A percentile compares a stretch with the other conserved stretches of the same genome.
These are phyloP conservation scores for Muraenolepis orangiensis DNA, from an alignment of 2,797 vertebrate genomes.

Conservation along the genomic window DNA sequence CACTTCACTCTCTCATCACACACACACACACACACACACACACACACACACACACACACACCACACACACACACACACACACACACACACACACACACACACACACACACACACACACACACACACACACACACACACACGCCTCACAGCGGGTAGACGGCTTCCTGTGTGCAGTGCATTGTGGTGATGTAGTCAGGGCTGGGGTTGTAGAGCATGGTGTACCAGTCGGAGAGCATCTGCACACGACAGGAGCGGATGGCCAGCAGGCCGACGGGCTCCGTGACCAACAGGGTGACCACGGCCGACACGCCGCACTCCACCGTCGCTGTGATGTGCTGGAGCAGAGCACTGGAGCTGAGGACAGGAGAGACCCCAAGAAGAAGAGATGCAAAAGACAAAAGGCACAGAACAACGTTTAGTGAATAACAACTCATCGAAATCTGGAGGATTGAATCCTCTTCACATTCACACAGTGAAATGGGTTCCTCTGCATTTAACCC, in stretches of 20 bases:
- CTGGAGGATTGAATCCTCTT: too few species aligned
- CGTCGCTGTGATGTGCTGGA: slow-evolving; percentile 89
- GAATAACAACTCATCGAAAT: neutral
- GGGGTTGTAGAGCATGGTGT: slow-evolving; percentile 98
- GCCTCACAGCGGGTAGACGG: slow-evolving; percentile 92
- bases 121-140: slow-evolving; percentile 1
- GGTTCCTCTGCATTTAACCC: too few species aligned
- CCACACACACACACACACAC: neutral
- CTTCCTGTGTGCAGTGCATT: slow-evolving; percentile 95
- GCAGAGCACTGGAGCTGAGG: slow-evolving; percentile 85
- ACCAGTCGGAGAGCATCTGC: slow-evolving; percentile 96
- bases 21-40: neutral
- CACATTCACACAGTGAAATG: too few species aligned
- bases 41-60: too few species aligned
- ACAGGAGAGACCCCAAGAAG: neutral
- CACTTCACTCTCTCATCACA: too few species aligned
- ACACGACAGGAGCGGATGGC: slow-evolving; percentile 88
- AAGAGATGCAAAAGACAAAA: neutral
- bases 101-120: too few species aligned
- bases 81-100: neutral
- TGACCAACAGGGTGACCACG: slow-evolving; percentile 84
- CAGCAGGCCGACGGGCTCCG: slow-evolving; percentile 81
- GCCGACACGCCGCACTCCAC: slow-evolving; percentile 85
- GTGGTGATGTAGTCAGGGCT: slow-evolving; percentile 95
- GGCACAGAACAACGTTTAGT: neutral